Base-by-base conservation (phyloP, 2,113 vertebrate genomes). In the Chaetorhynchus papuensis region DNA sequence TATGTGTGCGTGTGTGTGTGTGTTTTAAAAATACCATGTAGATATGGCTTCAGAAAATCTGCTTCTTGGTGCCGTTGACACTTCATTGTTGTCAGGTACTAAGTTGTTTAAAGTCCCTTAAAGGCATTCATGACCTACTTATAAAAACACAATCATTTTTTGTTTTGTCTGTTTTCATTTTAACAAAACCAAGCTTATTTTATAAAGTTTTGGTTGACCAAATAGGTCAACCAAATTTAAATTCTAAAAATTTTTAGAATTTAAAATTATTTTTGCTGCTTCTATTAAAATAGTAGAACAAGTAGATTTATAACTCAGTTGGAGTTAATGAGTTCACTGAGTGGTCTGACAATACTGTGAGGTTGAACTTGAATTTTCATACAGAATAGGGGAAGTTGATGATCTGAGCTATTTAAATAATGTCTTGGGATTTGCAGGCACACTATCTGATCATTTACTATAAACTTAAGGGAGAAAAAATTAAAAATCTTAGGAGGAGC, bases 141-240 rank as follows among this genome's bases (percentile, higher is more conserved):
- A 54, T 5, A 70, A 65, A 47, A 44, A 31, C 13, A 14, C 9
- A 8, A 1, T 33, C 0, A 2, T 37, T 49, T 53, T 60, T 41
- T 28, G 2, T 15, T 81, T 79, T 18, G 11, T 42, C 33, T 23
- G 15, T 49, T 74, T 72, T 64, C 10, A 31, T 84, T 90, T 81
- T 60, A 60, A 74, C 10, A 52, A 35, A 84, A 33, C 8, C 17
- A 52, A 33, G 31, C 23, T 78, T 60, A 20, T 7, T 57, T 30
- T 35, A 3, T 28, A 22, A 47, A 56, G 13, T 52, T 84, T 35
- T 69, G 10, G 3, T 70, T 77, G 45, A 69, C 54, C 18, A 69
- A 44, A 2, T 80, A 31, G 17, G 2, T 70, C 19, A 45, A 27
- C 15, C 13, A 45, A 6, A 9, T 10, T 33, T 37, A 30, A 83